These are phyloP conservation scores for Pantherophis guttatus DNA, from an alignment of 2,113 vertebrate species.

Conservation along the genomic window DNA sequence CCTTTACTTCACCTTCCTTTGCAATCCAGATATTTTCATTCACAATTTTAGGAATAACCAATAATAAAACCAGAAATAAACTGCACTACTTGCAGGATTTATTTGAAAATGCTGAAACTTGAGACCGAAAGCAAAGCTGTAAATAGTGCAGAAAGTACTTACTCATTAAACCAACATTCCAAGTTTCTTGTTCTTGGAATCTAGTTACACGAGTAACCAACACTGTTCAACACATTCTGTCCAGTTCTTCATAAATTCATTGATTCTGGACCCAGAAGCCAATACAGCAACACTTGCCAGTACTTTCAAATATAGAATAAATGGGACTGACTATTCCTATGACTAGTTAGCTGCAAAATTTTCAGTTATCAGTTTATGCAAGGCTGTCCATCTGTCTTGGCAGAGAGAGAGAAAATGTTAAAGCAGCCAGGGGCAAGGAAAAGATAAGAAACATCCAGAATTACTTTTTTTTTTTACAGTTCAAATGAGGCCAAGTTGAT, in stretches of 20 bases:
- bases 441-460: constrained; percentile 66
- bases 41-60: constrained; percentile 20
- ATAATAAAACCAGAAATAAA: not conserved
- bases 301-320: constrained; percentile 16
- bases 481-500: constrained; percentile 62
- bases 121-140: not conserved
- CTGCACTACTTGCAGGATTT: not conserved
- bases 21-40: constrained; percentile 22
- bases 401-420: constrained; percentile 62
- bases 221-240: constrained; percentile 27
- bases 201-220: constrained; percentile 29
- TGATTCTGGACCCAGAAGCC: not conserved
- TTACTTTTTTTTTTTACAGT: constrained; percentile 60
- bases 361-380: constrained; percentile 63
- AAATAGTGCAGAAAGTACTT: constrained; percentile 6
- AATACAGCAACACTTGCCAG: constrained; percentile 18
- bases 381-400: constrained; percentile 64
- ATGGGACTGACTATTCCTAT: constrained; percentile 10
- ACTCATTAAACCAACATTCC: not conserved
- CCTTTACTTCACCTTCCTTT: constrained; percentile 72
- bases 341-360: constrained; percentile 51
- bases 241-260: constrained; percentile 44
- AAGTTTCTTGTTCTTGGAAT: constrained; percentile 32
- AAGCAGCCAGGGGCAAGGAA: constrained; percentile 57
- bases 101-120: constrained; percentile 25